phyloP scores from a whole-genome alignment of 2,888 invertebrate genomes.

The Caenorhabditis afra region DNA sequence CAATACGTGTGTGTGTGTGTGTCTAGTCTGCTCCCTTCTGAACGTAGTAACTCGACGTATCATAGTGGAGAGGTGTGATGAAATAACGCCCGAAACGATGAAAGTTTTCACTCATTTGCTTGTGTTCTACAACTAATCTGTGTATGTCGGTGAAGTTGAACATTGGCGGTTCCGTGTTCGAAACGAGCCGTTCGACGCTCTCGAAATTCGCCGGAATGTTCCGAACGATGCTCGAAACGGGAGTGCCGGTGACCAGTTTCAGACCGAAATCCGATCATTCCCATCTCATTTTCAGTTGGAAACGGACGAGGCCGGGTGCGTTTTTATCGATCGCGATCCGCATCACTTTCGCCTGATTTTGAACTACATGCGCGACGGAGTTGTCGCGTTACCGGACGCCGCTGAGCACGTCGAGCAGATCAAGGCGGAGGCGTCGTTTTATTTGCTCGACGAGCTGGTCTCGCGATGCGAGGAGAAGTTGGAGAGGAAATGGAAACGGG shows the following conservation, averaged over 20 bases:
- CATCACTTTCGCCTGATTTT: conserved; percentile 96
- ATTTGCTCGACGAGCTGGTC: neutral
- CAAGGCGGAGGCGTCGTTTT: conserved; percentile 96
- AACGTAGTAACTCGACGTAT: too few species aligned
- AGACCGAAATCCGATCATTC: too few species aligned
- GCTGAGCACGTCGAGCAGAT: conserved; percentile 91
- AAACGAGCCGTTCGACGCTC: conserved; percentile 96
- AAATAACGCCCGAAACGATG: too few species aligned
- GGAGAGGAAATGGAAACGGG: neutral
- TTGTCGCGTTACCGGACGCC: conserved; percentile 90
- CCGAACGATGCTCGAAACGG: conserved; percentile 82
- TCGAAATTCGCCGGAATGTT: conserved; percentile 98
- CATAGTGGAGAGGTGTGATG: too few species aligned
- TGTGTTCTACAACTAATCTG: too few species aligned
- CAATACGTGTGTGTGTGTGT: too few species aligned
- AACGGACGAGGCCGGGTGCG: conserved; percentile 86
- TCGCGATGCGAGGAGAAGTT: conserved; percentile 2
- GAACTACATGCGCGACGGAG: conserved; percentile 95
- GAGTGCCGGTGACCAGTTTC: conserved; percentile 28
- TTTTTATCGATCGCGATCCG: conserved; percentile 95
- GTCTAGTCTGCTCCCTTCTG: too few species aligned
- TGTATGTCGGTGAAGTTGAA: conserved; percentile 96
- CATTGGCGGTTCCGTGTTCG: conserved; percentile 95
- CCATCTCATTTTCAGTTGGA: conserved; percentile 52
- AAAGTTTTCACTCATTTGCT: too few species aligned